Base-by-base conservation (phyloP, 2,888 invertebrate genomes). In the Lypha dubia region DNA sequence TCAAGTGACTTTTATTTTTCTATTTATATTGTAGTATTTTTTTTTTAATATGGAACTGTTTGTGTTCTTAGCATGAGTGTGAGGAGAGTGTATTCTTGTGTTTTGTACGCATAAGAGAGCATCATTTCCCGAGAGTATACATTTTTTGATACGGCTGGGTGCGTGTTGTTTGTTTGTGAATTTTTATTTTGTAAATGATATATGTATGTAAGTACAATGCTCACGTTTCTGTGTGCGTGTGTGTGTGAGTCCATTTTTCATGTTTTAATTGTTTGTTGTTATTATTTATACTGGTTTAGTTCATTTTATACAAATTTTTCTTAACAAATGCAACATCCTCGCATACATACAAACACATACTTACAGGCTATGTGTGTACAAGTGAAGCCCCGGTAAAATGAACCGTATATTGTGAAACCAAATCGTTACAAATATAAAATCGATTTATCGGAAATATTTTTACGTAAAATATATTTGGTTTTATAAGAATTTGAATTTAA, bases 151-250 rank as follows among this genome's bases (percentile, higher is more conserved):
- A n/a, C 13, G 13, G 15, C 6, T 38, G 28, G n/a, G 32, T 6
- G 44, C n/a, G 53, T 53, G 13, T 65, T 44, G 17, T 32, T 24
- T 22, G n/a, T n/a, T n/a, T n/a, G n/a, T n/a, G n/a, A n/a, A n/a
- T 67, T 24, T 67, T 67, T 58, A 35, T 67, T 67, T 76, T 46
- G 56, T 35, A 65, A 76, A 67, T 67, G 22, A 67, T 77, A 28
- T 77, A 41, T 62, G 63, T 63, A n/a, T n/a, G n/a, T n/a, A n/a
- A n/a, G n/a, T n/a, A n/a, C n/a, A n/a, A n/a, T n/a, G n/a, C n/a
- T n/a, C n/a, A n/a, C n/a, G n/a, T n/a, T n/a, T n/a, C 53, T 53
- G 17, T 24, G 24, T 35, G 1, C 46, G 38, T 53, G 1, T 24
- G 17, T 38, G 3, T n/a, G n/a, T n/a, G n/a, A n/a, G n/a, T n/a